Evolutionary conservation across 2,113 vertebrate species (phyloP).

Genomic region (Enhydra lutris): DNA sequence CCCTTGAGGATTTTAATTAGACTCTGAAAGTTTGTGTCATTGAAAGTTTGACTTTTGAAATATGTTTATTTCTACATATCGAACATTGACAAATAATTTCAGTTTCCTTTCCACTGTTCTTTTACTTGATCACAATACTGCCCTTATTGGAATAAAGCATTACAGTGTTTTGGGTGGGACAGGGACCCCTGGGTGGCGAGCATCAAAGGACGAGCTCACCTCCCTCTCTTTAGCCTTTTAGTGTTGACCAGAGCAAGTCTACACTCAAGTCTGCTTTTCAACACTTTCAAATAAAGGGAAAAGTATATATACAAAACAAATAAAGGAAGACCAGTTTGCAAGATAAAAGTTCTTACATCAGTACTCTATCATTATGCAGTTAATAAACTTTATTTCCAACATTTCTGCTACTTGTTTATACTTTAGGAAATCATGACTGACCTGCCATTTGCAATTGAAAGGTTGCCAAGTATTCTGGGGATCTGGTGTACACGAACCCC

Average conservation of each 20-base stretch:
- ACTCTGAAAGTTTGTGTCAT: background rate
- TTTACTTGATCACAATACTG: background rate
- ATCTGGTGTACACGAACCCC: background rate
- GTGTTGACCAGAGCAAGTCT: background rate
- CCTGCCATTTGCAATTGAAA: background rate
- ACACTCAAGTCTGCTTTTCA: background rate
- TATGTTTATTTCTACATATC: background rate
- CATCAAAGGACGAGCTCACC: background rate
- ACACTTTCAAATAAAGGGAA: background rate
- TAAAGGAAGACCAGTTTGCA: background rate
- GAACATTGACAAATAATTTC: background rate
- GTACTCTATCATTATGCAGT: background rate
- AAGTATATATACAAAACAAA: background rate
- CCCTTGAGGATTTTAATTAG: background rate
- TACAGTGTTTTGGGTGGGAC: background rate
- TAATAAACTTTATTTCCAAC: background rate
- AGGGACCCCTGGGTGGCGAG: background rate
- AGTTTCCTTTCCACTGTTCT: background rate
- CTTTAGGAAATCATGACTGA: background rate
- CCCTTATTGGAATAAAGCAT: background rate
- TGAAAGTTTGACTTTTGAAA: background rate
- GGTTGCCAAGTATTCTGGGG: background rate
- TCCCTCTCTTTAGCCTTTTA: background rate
- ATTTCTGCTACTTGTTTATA: background rate
- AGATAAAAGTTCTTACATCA: background rate